Evolutionary conservation across 1,140 invertebrate genomes (phyloP).

Genomic region (Glomeris maerens): DNA sequence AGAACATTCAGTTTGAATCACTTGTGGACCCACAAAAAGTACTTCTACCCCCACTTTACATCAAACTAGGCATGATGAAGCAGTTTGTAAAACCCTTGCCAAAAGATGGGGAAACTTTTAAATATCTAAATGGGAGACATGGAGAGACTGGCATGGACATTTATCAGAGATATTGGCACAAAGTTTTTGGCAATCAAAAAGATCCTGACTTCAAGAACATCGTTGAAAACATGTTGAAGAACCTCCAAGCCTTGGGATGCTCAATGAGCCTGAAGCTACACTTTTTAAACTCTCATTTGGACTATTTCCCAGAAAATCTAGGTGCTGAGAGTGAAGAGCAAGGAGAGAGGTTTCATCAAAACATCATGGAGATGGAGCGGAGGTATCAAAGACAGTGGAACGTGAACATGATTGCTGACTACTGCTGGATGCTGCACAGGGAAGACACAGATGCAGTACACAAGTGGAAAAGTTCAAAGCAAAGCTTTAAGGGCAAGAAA

Average conservation of each 20-base stretch:
- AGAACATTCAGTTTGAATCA: constrained; percentile 9
- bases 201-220: constrained; percentile 11
- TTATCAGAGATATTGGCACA: constrained; percentile 10
- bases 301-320: constrained; percentile 16
- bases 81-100: constrained; percentile 7
- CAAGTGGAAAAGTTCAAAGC: background rate
- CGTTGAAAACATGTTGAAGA: constrained; percentile 12
- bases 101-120: background rate
- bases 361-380: constrained; percentile 10
- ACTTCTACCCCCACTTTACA: too few relatives aligned
- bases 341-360: constrained; percentile 17
- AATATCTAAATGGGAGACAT: constrained; percentile 4
- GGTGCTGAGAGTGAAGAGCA: constrained; percentile 13
- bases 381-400: constrained; percentile 10
- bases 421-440: constrained; percentile 15
- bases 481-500: background rate
- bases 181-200: constrained; percentile 15
- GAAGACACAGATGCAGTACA: background rate
- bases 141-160: constrained; percentile 12
- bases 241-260: constrained; percentile 7
- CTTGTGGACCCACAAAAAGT: too few relatives aligned
- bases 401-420: constrained; percentile 17
- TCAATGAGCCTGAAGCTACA: constrained; percentile 17
- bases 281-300: constrained; percentile 14
- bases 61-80: too few relatives aligned